Conservation (phyloP, 1,140 invertebrate genomes). For the Cherax destructor region DNA sequence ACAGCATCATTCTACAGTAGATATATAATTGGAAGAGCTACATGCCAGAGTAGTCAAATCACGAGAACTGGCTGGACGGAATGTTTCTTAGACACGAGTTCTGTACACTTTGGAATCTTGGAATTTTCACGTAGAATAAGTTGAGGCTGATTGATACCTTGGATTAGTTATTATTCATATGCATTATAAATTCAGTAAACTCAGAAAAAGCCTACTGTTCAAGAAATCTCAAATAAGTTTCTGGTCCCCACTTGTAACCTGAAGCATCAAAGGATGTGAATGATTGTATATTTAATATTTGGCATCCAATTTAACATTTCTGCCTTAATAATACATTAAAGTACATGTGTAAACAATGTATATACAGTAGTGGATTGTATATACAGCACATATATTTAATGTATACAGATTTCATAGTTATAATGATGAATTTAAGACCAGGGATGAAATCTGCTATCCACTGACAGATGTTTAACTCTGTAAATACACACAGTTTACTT, state of each 20-base stretch:
- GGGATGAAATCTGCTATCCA: background rate
- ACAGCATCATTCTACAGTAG: conserved; percentile 14
- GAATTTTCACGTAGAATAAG: background rate
- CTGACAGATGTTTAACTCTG: too few species aligned
- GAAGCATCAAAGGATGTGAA: background rate
- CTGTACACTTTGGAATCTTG: conserved; percentile 1
- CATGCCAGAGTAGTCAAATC: conserved; percentile 16
- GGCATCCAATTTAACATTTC: background rate
- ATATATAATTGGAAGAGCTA: conserved; percentile 28
- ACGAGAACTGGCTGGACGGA: conserved; percentile 15
- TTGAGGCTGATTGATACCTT: background rate
- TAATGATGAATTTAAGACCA: background rate
- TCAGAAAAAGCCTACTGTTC: background rate
- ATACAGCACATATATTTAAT: background rate
- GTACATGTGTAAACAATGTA: background rate
- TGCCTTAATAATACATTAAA: background rate
- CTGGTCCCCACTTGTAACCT: background rate
- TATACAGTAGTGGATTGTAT: background rate
- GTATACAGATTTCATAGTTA: background rate
- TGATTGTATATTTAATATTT: background rate
- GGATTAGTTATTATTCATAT: background rate
- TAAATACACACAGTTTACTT: too few species aligned
- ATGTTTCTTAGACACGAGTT: conserved; percentile 7
- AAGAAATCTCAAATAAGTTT: background rate
- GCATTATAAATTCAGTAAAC: background rate